Evolutionary conservation across 2,888 invertebrate species (phyloP), one percentile per base, ranked within the genome.

Genomic region (Heteromurus nitidus): DNA sequence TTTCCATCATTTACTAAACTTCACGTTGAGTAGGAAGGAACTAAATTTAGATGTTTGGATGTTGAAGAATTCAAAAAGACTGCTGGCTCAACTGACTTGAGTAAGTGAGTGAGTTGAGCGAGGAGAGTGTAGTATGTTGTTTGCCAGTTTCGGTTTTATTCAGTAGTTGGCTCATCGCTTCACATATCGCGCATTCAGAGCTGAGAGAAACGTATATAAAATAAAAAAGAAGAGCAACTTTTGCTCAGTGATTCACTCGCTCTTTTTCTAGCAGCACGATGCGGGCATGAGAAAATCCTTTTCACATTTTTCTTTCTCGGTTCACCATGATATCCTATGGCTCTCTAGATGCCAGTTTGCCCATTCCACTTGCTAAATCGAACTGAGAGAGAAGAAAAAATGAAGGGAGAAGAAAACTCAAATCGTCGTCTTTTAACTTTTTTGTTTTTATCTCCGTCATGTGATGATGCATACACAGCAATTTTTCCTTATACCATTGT

Each of bases 401-500:
- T 73, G 73, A 67, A 58, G 58, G 53, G 13, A 72, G 67, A 36
- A n/a, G n/a, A n/a, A n/a, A 75, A 58, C 67, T 55, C 22, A 67
- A 60, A 44, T 58, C 67, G 58, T 55, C 67, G 44, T 72, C 16
- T 47, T 65, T 24, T 2, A 65, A 30, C 24, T 26, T 36, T 50
- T 60, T n/a, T n/a, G n/a, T n/a, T 69, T 55, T 75, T 58, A 65
- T 67, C 75, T 67, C 16, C 24, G 44, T 79, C 65, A 80, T 72
- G 80, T 72, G 70, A 80, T 67, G 80, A 80, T 80, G 67, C 70
- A 80, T 73, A 42, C 70, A 65, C 58, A 68, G 50, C 68, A 65
- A n/a, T 65, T 16, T 65, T 65, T 44, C 24, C 24, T 55, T 26
- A 9, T 42, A 2, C 42, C 7, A 47, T 2, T 2, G 9, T 3